Percentiles rank a stretch among this genome's conserved stretches.
Evolutionary conservation across 2,888 invertebrate genomes (phyloP).

Genomic region (Callosobruchus maculatus): DNA sequence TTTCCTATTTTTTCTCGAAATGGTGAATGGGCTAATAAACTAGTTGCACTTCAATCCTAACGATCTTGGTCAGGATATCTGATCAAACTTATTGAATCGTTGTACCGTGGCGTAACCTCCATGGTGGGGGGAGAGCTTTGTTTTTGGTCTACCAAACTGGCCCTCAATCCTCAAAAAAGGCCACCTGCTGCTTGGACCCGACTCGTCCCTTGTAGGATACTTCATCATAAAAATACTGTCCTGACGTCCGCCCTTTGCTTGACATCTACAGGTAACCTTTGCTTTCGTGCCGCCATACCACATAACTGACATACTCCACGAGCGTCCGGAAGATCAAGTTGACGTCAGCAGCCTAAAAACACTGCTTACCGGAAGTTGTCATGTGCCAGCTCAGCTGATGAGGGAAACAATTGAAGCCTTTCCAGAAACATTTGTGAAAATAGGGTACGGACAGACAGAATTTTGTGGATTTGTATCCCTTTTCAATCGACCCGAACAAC

Average conservation of each 20-base stretch:
- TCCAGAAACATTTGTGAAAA: slow-evolving; percentile 9
- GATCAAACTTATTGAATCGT: too few species aligned
- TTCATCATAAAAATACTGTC: too few species aligned
- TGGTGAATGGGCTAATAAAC: too few species aligned
- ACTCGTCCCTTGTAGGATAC: too few species aligned
- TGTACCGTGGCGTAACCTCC: too few species aligned
- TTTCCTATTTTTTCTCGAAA: too few species aligned
- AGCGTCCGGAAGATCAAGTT: slow-evolving; percentile 8
- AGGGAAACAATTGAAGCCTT: slow-evolving; percentile 5
- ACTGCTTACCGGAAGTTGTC: slow-evolving; percentile 10
- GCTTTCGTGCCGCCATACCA: slow-evolving; percentile 32
- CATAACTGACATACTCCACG: slow-evolving; percentile 12
- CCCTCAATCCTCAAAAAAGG: too few species aligned
- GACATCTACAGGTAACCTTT: slow-evolving; percentile 28
- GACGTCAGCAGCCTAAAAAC: slow-evolving; percentile 8
- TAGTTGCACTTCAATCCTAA: too few species aligned
- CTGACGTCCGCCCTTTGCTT: neutral
- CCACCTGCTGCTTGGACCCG: too few species aligned
- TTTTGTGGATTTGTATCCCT: neutral
- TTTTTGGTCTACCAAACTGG: too few species aligned
- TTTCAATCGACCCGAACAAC: slow-evolving; percentile 11
- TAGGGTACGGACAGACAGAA: slow-evolving; percentile 19
- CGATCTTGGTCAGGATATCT: too few species aligned
- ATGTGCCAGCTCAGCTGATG: slow-evolving; percentile 12
- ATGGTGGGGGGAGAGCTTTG: too few species aligned